These are phyloP conservation scores for Tenthredo notha DNA, from an alignment of 2,888 invertebrate genomes.

Conservation along the genomic window DNA sequence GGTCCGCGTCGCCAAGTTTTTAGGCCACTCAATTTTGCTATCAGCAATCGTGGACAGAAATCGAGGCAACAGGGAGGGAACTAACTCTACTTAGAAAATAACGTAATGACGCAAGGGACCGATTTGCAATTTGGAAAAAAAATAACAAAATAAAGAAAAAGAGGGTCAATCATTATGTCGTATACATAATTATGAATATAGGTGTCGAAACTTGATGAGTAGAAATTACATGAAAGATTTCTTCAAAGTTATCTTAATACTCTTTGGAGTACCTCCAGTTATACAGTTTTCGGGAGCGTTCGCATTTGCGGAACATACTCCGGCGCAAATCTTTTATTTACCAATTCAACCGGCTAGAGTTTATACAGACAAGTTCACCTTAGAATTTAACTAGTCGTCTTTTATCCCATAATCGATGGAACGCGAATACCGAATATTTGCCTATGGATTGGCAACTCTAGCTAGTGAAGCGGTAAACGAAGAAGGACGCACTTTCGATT, in stretches of 20 bases:
- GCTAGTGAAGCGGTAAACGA: not conserved
- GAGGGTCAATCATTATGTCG: slow-evolving; percentile 4
- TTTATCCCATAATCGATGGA: not conserved
- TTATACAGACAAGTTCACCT: not conserved
- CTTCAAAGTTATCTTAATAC: slow-evolving; percentile 6
- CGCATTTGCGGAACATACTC: not conserved
- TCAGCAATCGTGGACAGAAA: not conserved
- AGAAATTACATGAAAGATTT: slow-evolving; percentile 39
- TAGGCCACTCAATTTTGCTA: not conserved
- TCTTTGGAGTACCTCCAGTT: slow-evolving; percentile 22
- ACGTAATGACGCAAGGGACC: slow-evolving; percentile 21
- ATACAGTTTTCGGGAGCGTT: not conserved
- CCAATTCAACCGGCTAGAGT: slow-evolving; percentile 28
- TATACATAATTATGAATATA: slow-evolving; percentile 34
- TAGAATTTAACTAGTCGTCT: not conserved
- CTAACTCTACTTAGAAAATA: slow-evolving; percentile 52
- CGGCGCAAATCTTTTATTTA: not conserved
- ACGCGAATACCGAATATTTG: not conserved
- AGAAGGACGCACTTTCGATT: not conserved
- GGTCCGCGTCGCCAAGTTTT: slow-evolving; percentile 20
- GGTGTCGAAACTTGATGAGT: slow-evolving; percentile 32
- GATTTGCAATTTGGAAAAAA: slow-evolving; percentile 41
- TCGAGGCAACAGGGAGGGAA: slow-evolving; percentile 32
- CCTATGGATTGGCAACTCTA: not conserved
- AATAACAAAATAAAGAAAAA: not conserved